Conservation (phyloP, 1,140 invertebrate species). For the Listronotus bonariensis region DNA sequence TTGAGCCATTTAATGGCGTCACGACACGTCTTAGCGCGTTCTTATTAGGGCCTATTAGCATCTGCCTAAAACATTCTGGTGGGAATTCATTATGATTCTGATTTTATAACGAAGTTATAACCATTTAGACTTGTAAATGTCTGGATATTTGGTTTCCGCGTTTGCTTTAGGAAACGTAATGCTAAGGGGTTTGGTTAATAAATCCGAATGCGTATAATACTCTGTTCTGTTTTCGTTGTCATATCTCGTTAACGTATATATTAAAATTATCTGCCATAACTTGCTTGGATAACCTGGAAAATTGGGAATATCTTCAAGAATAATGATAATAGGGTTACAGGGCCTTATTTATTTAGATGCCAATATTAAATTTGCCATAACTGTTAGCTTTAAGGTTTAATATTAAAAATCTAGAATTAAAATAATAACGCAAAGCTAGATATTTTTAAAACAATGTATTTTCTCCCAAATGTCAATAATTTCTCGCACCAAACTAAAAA, state of each 20-base stretch:
- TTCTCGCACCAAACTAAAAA: too few species aligned
- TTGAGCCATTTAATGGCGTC: not conserved
- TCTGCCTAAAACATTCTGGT: slow-evolving; percentile 6
- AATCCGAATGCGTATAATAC: slow-evolving; percentile 11
- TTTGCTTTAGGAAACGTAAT: slow-evolving; percentile 4
- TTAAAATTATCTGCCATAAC: not conserved
- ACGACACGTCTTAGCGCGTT: not conserved
- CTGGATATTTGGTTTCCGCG: slow-evolving; percentile 9
- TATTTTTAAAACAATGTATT: too few species aligned
- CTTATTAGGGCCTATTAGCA: slow-evolving; percentile 10
- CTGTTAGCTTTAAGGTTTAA: too few species aligned
- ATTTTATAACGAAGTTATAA: slow-evolving; percentile 14
- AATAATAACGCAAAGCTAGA: too few species aligned
- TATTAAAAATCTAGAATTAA: too few species aligned
- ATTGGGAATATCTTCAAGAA: too few species aligned
- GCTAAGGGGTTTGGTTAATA: slow-evolving; percentile 1
- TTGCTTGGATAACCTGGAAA: not conserved
- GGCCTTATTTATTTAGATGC: too few species aligned
- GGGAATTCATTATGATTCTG: slow-evolving; percentile 16
- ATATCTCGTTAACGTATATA: slow-evolving; percentile 3
- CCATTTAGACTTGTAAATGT: slow-evolving; percentile 18
- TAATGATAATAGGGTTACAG: too few species aligned
- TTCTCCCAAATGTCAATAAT: too few species aligned
- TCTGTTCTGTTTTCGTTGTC: slow-evolving; percentile 9
- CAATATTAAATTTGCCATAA: too few species aligned